Evolutionary conservation across 1,140 invertebrate genomes (phyloP), one percentile per base, ranked within the genome.

Genomic region (Asobara japonica): DNA sequence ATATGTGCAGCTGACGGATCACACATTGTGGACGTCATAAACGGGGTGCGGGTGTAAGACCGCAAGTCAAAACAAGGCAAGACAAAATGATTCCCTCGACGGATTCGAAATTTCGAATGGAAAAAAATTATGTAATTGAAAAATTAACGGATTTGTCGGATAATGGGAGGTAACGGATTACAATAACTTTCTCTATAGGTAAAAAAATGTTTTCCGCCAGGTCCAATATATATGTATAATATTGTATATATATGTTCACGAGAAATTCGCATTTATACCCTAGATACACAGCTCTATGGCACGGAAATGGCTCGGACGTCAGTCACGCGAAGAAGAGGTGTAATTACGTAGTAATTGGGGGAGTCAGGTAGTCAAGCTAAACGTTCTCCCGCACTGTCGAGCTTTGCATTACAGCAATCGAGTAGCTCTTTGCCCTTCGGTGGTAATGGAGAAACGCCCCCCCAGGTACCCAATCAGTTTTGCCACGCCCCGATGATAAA

Each of bases 361-460:
- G 48, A 33, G 62, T 38, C 25, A 48, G 45, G 70, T 65, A 72
- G 65, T 69, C 72, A 64, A 30, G 45, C 56, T 73, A 69, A 73
- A 73, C 65, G 66, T 61, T 75, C 70, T 71, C 69, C 33, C 70
- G 74, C 74, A 56, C 61, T 70, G 74, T 72, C 51, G 69, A 66
- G 67, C 65, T 74, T 69, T 75, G 56, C 74, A 72, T 69, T 72
- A 72, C 70, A 51, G 69, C 71, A 75, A 75, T 75, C 74, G 74
- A 75, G 66, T 68, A 68, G 70, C 66, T 65, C 70, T 67, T 60
- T 71, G 69, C 69, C 69, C 73, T 71, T 71, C 65, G 48, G 61
- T 56, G 69, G 33, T 72, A 75, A 75, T 72, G 61, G 69, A 72
- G 67, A 62, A 62, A 33, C 69, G 69, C 69, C 69, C 69, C n/a